phyloP scores from a whole-genome alignment of 2,888 invertebrate genomes.

The Leptogaster cylindrica region DNA sequence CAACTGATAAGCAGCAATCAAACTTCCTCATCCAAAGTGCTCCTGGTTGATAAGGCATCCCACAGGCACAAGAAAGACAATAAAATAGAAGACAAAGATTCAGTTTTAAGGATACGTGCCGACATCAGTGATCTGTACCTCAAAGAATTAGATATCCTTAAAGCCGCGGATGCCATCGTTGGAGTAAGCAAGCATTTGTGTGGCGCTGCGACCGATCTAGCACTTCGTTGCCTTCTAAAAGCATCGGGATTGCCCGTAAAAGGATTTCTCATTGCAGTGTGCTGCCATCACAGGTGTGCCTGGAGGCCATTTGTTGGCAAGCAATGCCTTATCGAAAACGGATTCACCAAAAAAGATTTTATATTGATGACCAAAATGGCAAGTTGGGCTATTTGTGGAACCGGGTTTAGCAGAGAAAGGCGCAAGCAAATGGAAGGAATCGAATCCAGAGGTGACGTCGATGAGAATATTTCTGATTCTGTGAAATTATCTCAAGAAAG shows the following conservation, averaged over 20 bases:
- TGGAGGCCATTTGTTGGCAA: slow-evolving; percentile 75
- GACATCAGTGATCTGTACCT: slow-evolving; percentile 82
- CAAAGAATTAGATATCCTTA: slow-evolving; percentile 62
- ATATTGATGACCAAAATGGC: slow-evolving; percentile 79
- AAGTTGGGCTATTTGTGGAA: slow-evolving; percentile 89
- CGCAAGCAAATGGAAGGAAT: slow-evolving; percentile 53
- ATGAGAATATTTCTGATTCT: neutral
- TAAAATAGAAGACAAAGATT: slow-evolving; percentile 63
- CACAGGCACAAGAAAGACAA: slow-evolving; percentile 83
- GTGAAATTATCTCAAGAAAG: slow-evolving; percentile 58
- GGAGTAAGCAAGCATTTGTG: slow-evolving; percentile 89
- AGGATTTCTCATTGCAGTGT: slow-evolving; percentile 80
- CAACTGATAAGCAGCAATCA: slow-evolving; percentile 66
- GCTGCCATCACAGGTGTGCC: slow-evolving; percentile 88
- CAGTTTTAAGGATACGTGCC: slow-evolving; percentile 73
- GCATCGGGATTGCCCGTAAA: slow-evolving; percentile 58
- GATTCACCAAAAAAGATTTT: slow-evolving; percentile 70
- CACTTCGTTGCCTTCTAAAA: slow-evolving; percentile 70
- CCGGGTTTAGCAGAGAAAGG: slow-evolving; percentile 67
- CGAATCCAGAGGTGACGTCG: slow-evolving; percentile 48
- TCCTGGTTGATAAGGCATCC: slow-evolving; percentile 80
- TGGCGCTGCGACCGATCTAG: slow-evolving; percentile 84
- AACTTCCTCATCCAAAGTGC: slow-evolving; percentile 69
- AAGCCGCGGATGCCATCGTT: slow-evolving; percentile 66
- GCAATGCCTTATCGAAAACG: slow-evolving; percentile 66